Percentiles rank a stretch among this genome's conserved stretches.
phyloP scores from a whole-genome alignment of 2,888 invertebrate genomes.

The Bombylius major region DNA sequence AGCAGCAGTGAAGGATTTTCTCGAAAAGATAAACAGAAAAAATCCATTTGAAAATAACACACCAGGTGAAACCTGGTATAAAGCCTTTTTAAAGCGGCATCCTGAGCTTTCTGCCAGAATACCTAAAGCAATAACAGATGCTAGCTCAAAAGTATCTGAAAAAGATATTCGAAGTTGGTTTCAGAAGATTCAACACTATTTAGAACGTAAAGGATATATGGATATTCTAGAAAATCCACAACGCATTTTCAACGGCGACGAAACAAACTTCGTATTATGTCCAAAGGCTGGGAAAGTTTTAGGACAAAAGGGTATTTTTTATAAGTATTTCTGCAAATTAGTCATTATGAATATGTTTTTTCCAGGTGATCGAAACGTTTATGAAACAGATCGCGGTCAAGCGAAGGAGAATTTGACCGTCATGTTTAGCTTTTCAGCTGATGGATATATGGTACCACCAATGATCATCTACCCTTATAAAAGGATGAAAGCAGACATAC shows the following conservation, averaged over 20 bases:
- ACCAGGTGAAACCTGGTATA: slow-evolving; percentile 18
- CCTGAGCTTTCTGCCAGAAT: slow-evolving; percentile 16
- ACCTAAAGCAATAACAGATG: slow-evolving; percentile 19
- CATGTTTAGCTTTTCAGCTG: not conserved
- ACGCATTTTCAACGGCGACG: not conserved
- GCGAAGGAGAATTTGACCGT: slow-evolving; percentile 1
- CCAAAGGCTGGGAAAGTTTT: slow-evolving; percentile 19
- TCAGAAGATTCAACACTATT: no score
- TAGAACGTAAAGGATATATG: no score
- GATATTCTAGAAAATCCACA: no score
- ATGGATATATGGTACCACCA: not conserved
- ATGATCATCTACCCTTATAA: not conserved
- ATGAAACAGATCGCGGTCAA: not conserved
- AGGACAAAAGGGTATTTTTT: slow-evolving; percentile 13
- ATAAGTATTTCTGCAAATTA: not conserved
- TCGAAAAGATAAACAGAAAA: not conserved
- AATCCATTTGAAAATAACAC: slow-evolving; percentile 4
- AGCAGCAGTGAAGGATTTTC: not conserved
- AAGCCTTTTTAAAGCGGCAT: slow-evolving; percentile 18
- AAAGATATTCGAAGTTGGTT: slow-evolving; percentile 13
- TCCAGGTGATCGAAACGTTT: not conserved
- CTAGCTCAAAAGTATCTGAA: slow-evolving; percentile 19
- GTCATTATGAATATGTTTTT: not conserved
- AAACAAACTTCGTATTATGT: slow-evolving; percentile 9
- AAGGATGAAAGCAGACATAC: not conserved